Evolutionary conservation across 2,113 vertebrate genomes (phyloP).

Genomic region (Corydoras maculifer): DNA sequence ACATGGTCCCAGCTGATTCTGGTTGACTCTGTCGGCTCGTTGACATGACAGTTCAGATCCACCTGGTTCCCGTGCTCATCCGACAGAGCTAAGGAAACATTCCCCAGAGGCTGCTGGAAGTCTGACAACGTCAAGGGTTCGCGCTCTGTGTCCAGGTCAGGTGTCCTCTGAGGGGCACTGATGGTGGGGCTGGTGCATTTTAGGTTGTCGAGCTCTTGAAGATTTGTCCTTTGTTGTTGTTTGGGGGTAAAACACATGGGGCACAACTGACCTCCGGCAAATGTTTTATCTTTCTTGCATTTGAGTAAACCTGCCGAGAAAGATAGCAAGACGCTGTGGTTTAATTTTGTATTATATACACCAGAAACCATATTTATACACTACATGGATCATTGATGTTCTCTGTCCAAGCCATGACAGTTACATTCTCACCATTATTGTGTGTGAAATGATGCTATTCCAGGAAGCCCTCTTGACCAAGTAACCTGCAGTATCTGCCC

Average conservation of each 20-base stretch:
- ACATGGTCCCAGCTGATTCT: constrained; percentile 67
- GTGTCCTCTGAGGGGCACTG: constrained; percentile 52
- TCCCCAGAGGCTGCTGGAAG: constrained; percentile 62
- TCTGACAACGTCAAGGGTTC: constrained; percentile 48
- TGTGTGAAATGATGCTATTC: too few relatives aligned
- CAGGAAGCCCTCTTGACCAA: too few relatives aligned
- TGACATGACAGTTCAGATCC: constrained; percentile 67
- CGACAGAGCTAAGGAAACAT: constrained; percentile 71
- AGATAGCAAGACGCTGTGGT: neutral
- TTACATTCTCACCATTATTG: too few relatives aligned
- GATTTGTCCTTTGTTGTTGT: constrained; percentile 48
- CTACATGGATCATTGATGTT: too few relatives aligned
- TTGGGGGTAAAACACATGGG: constrained; percentile 70
- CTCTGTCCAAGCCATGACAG: too few relatives aligned
- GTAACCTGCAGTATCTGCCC: too few relatives aligned
- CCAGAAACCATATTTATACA: too few relatives aligned
- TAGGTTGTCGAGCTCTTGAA: constrained; percentile 60
- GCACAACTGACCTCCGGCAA: constrained; percentile 76
- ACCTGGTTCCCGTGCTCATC: constrained; percentile 82
- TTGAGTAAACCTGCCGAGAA: constrained; percentile 73
- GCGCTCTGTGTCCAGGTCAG: constrained; percentile 41
- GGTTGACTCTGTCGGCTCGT: constrained; percentile 49
- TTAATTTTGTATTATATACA: too few relatives aligned
- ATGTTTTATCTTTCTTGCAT: constrained; percentile 82
- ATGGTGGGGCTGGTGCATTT: constrained; percentile 72